A percentile compares a stretch with the other conserved stretches of the same genome.
Evolutionary conservation across 1,140 invertebrate genomes (phyloP).

Genomic region (Dufourea novaeangliae): DNA sequence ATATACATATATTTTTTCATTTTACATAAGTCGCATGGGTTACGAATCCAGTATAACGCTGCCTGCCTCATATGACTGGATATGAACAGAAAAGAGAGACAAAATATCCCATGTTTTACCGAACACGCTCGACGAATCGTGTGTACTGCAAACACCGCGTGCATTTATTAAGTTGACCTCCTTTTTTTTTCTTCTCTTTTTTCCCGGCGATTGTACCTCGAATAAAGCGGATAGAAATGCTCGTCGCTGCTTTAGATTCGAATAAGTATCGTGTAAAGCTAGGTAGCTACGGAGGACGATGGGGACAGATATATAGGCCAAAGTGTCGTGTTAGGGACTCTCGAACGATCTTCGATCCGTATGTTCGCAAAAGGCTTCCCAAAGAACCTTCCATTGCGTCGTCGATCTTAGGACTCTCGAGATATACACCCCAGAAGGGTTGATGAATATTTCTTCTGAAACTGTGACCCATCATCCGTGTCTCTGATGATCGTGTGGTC

Average conservation of each 20-base stretch:
- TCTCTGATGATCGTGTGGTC: too few species aligned
- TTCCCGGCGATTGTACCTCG: constrained; percentile 32
- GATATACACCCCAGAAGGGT: too few species aligned
- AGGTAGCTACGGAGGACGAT: not conserved
- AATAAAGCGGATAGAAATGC: constrained; percentile 47
- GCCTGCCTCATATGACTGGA: constrained; percentile 68
- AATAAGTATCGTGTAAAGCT: constrained; percentile 20
- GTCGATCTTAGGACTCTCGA: not conserved
- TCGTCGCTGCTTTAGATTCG: constrained; percentile 38
- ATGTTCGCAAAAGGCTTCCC: constrained; percentile 4
- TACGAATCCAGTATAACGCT: constrained; percentile 73
- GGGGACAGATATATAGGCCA: not conserved
- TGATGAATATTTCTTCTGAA: too few species aligned
- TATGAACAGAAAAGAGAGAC: not conserved
- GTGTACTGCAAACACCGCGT: not conserved
- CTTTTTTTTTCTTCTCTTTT: too few species aligned
- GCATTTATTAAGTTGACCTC: constrained; percentile 23
- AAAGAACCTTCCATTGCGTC: not conserved
- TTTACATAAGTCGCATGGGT: constrained; percentile 72
- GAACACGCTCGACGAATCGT: constrained; percentile 6
- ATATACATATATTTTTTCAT: not conserved
- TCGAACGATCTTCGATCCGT: constrained; percentile 12
- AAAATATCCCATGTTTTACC: constrained; percentile 27
- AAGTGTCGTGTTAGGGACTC: not conserved
- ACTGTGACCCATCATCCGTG: too few species aligned